A percentile compares a stretch with the other conserved stretches of the same genome.
Conservation (phyloP, 1,140 invertebrate species). For the Odontomachus brunneus region DNA sequence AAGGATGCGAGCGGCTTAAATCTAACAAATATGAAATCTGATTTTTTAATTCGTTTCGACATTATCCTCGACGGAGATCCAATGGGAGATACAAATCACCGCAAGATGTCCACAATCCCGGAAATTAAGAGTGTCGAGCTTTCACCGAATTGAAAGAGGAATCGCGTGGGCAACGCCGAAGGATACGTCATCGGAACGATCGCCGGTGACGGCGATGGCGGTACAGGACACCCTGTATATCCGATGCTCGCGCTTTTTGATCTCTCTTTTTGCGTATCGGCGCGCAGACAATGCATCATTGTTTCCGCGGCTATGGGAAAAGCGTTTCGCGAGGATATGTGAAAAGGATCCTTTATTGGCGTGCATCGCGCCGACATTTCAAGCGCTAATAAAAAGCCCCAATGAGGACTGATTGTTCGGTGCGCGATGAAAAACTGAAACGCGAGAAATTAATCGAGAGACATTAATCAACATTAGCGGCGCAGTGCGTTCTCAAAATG, state of each 20-base stretch:
- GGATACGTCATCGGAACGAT: conserved; percentile 1
- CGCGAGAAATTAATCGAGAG: conserved; percentile 13
- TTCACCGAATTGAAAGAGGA: background rate
- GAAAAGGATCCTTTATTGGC: conserved; percentile 50
- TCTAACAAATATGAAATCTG: background rate
- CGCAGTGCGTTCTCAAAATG: background rate
- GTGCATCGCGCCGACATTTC: conserved; percentile 31
- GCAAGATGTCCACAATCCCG: background rate
- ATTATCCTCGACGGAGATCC: no score
- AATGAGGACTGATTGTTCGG: conserved; percentile 48
- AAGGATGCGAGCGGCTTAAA: background rate
- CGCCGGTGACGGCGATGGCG: background rate
- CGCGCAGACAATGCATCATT: conserved; percentile 54
- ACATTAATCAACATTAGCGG: background rate
- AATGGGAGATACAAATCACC: background rate
- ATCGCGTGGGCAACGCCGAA: background rate
- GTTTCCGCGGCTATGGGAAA: conserved; percentile 48
- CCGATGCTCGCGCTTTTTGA: conserved; percentile 42
- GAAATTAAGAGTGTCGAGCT: background rate
- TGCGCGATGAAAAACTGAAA: conserved; percentile 8
- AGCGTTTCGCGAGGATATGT: conserved; percentile 40
- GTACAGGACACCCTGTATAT: conserved; percentile 32
- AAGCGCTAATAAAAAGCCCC: conserved; percentile 32
- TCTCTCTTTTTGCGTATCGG: conserved; percentile 54
- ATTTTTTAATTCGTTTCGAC: conserved; percentile 6